Percentiles rank a stretch among this genome's conserved stretches.
Conservation (phyloP, 2,888 invertebrate genomes). For the Strigamia transsilvanica region DNA sequence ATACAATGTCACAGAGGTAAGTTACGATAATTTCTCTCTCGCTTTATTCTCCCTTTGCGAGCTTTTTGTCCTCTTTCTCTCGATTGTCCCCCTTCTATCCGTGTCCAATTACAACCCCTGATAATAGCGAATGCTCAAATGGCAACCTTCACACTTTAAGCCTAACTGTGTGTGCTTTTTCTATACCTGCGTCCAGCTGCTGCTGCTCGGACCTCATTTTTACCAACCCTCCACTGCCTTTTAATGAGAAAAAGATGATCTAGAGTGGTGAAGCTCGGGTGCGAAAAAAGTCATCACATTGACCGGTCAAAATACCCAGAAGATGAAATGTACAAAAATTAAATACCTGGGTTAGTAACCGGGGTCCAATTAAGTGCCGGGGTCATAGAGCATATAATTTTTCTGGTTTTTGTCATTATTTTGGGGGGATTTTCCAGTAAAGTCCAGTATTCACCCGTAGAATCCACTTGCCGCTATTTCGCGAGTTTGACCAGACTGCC, state of each 20-base stretch:
- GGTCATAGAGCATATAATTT: too few species aligned
- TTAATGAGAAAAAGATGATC: slow-evolving; percentile 28
- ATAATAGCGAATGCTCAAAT: neutral
- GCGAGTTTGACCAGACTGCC: too few species aligned
- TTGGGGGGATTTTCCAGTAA: too few species aligned
- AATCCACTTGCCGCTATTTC: too few species aligned
- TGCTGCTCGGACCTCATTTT: neutral
- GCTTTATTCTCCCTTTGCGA: neutral
- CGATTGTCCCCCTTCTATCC: neutral
- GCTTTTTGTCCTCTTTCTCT: neutral
- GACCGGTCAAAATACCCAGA: too few species aligned
- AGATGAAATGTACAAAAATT: too few species aligned
- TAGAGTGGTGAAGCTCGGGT: slow-evolving; percentile 7
- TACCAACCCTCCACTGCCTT: neutral
- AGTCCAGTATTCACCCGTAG: too few species aligned
- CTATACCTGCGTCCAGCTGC: slow-evolving; percentile 41
- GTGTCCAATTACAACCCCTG: neutral
- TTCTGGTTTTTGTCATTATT: too few species aligned
- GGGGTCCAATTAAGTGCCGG: too few species aligned
- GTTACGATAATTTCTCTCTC: slow-evolving; percentile 57
- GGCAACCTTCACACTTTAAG: slow-evolving; percentile 12
- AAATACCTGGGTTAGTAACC: too few species aligned
- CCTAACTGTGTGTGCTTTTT: slow-evolving; percentile 9
- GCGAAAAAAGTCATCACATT: neutral
- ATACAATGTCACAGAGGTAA: slow-evolving; percentile 77